Evolutionary conservation across 2,888 invertebrate genomes (phyloP).

Genomic region (Glyphotaelius pellucidus): DNA sequence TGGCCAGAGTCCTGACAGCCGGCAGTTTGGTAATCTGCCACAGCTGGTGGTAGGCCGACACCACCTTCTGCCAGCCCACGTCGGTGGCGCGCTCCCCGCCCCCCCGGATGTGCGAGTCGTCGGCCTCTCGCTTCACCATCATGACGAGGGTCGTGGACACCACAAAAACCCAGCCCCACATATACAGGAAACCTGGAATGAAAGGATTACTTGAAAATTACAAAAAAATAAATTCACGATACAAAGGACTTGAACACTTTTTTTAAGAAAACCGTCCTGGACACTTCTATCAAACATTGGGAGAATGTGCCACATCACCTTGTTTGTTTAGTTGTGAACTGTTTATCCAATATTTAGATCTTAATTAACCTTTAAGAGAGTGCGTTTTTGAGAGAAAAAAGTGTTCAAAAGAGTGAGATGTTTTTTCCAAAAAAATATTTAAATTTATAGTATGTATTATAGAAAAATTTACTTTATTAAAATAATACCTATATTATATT

Average conservation of each 20-base stretch:
- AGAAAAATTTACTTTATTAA: too few species aligned
- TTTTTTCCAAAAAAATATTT: too few species aligned
- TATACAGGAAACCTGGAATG: constrained; percentile 88
- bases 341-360: too few species aligned
- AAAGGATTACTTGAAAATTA: not conserved
- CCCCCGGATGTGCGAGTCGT: constrained; percentile 71
- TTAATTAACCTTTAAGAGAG: too few species aligned
- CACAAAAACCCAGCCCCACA: constrained; percentile 97
- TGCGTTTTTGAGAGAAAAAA: too few species aligned
- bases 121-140: constrained; percentile 84
- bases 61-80: constrained; percentile 72
- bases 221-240: not conserved
- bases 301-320: too few species aligned
- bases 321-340: too few species aligned
- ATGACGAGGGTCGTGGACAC: constrained; percentile 93
- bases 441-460: too few species aligned
- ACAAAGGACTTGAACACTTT: not conserved
- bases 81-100: constrained; percentile 67
- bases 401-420: too few species aligned
- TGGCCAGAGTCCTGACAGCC: constrained; percentile 86
- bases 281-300: too few species aligned
- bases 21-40: constrained; percentile 90
- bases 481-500: too few species aligned
- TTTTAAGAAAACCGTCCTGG: too few species aligned
- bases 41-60: constrained; percentile 89